These are phyloP conservation scores for Metallyticus violacea DNA, from an alignment of 2,888 invertebrate species.

Conservation along the genomic window DNA sequence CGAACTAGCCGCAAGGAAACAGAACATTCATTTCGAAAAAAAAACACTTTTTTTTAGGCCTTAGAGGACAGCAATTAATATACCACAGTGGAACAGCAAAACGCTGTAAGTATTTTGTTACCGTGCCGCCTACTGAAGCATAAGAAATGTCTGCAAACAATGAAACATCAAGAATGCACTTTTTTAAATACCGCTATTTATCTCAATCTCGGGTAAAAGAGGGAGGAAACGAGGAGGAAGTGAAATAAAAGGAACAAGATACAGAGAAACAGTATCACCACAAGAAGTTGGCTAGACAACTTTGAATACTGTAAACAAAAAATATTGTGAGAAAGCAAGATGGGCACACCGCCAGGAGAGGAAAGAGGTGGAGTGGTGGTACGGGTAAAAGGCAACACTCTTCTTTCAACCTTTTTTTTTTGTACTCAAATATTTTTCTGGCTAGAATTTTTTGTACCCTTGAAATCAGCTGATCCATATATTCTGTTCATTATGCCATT, in stretches of 20 bases:
- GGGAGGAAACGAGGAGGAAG: background rate
- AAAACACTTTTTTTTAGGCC: background rate
- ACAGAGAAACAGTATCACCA: background rate
- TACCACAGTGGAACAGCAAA: background rate
- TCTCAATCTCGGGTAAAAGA: background rate
- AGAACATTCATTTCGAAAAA: background rate
- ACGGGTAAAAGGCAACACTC: background rate
- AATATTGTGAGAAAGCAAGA: background rate
- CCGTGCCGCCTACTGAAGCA: no score
- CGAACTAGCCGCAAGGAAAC: background rate
- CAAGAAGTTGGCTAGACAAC: constrained; percentile 12
- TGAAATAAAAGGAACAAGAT: background rate
- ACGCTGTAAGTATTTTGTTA: no score
- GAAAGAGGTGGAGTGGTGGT: background rate
- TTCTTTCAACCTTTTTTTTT: background rate
- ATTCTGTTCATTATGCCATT: background rate
- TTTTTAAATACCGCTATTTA: background rate
- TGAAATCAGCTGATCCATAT: constrained; percentile 8
- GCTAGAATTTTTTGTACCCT: background rate
- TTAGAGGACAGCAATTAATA: background rate
- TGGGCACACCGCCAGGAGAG: background rate
- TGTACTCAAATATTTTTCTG: background rate
- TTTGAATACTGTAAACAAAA: background rate
- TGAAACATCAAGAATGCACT: background rate
- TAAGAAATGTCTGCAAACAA: no score